Conservation (phyloP, 2,888 invertebrate species). For the Nomada goodeniana region DNA sequence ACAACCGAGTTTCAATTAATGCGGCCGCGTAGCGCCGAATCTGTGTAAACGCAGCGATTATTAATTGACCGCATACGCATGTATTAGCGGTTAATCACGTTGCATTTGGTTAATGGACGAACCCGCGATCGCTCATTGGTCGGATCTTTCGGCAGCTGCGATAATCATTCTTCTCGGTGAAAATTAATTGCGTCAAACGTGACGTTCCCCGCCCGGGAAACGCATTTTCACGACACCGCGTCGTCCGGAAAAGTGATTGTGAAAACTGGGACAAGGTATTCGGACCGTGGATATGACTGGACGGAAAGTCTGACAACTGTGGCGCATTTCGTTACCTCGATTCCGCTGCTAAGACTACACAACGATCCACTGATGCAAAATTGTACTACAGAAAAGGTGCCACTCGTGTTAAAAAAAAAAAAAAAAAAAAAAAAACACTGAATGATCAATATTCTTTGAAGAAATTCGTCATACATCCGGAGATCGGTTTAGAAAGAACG, state of each 20-base stretch:
- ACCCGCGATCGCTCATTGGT: background rate
- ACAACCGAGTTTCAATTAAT: slow-evolving; percentile 30
- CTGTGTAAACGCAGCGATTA: slow-evolving; percentile 18
- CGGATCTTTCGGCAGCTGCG: background rate
- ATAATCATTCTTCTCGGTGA: background rate
- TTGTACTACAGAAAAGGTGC: too few species aligned
- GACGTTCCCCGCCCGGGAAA: background rate
- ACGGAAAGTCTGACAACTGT: background rate
- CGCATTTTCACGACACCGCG: background rate
- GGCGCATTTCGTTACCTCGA: background rate
- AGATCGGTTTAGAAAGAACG: background rate
- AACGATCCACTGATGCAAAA: too few species aligned
- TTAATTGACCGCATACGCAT: slow-evolving; percentile 29
- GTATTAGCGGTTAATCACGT: slow-evolving; percentile 4
- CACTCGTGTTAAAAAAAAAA: background rate
- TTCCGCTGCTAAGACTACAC: too few species aligned
- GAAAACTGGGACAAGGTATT: slow-evolving; percentile 7
- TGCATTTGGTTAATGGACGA: slow-evolving; percentile 3
- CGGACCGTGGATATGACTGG: background rate
- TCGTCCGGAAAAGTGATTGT: background rate
- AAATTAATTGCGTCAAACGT: background rate
- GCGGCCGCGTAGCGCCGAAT: slow-evolving; percentile 4
- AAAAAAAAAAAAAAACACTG: background rate
- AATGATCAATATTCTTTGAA: background rate
- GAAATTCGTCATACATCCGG: too few species aligned